Conservation (phyloP, 2,888 invertebrate species). For the Luffia ferchaultella region DNA sequence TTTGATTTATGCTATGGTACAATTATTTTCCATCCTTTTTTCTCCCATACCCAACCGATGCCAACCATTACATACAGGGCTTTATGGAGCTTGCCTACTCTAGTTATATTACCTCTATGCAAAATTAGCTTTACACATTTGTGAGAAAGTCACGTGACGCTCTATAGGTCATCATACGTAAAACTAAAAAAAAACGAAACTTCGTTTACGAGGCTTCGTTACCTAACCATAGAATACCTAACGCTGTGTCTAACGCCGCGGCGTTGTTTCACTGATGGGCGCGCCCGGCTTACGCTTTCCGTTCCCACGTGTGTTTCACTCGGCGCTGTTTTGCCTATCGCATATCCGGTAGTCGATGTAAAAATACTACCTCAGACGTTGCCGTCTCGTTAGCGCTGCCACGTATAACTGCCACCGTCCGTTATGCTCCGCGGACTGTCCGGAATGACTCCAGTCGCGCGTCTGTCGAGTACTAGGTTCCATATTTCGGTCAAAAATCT, state of each 20-base stretch:
- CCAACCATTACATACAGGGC: too few species aligned
- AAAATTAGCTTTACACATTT: too few species aligned
- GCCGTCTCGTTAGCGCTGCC: conserved; percentile 3
- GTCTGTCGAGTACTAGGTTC: conserved; percentile 23
- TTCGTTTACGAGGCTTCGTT: too few species aligned
- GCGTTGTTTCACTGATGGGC: conserved; percentile 24
- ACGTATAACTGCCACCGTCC: conserved; percentile 17
- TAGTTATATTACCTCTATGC: too few species aligned
- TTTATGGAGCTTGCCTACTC: too few species aligned
- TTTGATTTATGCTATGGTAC: too few species aligned
- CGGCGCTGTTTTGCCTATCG: not conserved
- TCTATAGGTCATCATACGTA: too few species aligned
- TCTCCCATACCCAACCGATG: too few species aligned
- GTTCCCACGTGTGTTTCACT: conserved; percentile 21
- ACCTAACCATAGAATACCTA: too few species aligned
- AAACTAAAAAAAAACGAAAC: too few species aligned
- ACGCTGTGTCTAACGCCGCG: conserved; percentile 38
- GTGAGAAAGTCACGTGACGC: too few species aligned
- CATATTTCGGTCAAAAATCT: conserved; percentile 27
- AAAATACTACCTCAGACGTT: conserved; percentile 12
- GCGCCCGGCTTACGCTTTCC: conserved; percentile 19
- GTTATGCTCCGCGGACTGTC: conserved; percentile 24
- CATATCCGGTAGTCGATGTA: conserved; percentile 13
- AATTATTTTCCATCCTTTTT: too few species aligned
- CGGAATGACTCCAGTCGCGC: conserved; percentile 17